phyloP scores from a whole-genome alignment of 92 coral and sea anemone species.

The Micromussa lordhowensis region DNA sequence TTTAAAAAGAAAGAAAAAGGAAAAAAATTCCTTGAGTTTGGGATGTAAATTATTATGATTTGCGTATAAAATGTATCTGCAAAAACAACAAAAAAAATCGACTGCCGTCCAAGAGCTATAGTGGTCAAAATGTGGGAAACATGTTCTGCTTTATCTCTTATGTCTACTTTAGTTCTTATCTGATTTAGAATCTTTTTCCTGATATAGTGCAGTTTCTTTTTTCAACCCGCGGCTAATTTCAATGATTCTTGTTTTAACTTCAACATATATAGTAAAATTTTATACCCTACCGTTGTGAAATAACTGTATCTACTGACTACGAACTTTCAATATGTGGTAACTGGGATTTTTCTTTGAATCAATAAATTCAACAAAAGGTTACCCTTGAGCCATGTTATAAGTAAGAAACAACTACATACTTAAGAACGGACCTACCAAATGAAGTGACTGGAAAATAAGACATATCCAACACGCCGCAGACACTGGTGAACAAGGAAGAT shows the following conservation, averaged over 20 bases:
- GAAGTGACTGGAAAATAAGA: conserved; percentile 1
- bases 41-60: too few species aligned
- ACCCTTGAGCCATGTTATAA: background rate
- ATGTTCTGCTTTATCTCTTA: background rate
- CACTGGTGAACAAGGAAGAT: background rate
- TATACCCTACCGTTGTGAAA: background rate
- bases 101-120: too few species aligned
- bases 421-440: conserved; percentile 23
- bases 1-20: too few species aligned
- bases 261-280: background rate
- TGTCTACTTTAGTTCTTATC: background rate
- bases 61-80: too few species aligned
- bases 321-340: background rate
- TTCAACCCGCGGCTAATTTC: background rate
- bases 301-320: background rate
- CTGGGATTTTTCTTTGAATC: background rate
- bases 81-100: too few species aligned
- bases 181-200: background rate
- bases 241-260: background rate
- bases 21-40: too few species aligned
- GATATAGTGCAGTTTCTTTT: background rate
- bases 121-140: too few species aligned
- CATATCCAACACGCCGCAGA: background rate
- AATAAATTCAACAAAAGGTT: background rate
- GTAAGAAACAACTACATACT: background rate